Evolutionary conservation across 2,888 invertebrate genomes (phyloP), one percentile per base, ranked within the genome.

Genomic region (Octodonta nipae): DNA sequence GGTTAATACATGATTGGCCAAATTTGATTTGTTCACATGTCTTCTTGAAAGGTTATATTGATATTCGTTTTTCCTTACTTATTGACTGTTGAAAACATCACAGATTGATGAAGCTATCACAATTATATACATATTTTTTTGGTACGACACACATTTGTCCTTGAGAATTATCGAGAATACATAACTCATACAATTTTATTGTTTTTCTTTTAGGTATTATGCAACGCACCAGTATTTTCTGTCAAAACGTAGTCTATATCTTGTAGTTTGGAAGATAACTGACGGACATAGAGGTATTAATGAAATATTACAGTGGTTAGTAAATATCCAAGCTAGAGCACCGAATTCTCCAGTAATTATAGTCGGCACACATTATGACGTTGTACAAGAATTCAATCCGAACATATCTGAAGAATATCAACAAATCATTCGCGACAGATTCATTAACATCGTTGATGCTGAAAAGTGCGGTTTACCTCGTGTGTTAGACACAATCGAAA

Each of bases 181-280:
- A 6, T 6, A 17, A 17, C 26, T 26, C 8, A 26, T n/a, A 13
- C 2, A 12, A 6, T 6, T 17, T 25, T 25, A 7, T 7, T 29
- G 32, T 27, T 32, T 10, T 17, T 28, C 33, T 33, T 32, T 25
- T 20, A 76, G 76, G 54, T 95, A 96, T 59, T 96, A 96, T 60
- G 89, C 95, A 0, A 96, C 96, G 0, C 96, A 96, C 68, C 95
- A 96, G 58, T 98, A 98, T 61, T 98, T 98, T 60, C 65, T 98
- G 27, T 93, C 95, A 0, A 86, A 91, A 37, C 72, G 96, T 8
- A 91, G 93, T 42, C 65, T 98, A 17, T 98, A 95, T 60, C 67
- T 98, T 32, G 95, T 96, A 1, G 75, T 95, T 3, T 98, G 96
- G 95, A 76, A 80, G 47, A 84, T 93, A 32, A 81, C 80, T 0